Evolutionary conservation across 1,140 invertebrate species (phyloP), one percentile per base, ranked within the genome.

Genomic region (Coboldia fuscipes): DNA sequence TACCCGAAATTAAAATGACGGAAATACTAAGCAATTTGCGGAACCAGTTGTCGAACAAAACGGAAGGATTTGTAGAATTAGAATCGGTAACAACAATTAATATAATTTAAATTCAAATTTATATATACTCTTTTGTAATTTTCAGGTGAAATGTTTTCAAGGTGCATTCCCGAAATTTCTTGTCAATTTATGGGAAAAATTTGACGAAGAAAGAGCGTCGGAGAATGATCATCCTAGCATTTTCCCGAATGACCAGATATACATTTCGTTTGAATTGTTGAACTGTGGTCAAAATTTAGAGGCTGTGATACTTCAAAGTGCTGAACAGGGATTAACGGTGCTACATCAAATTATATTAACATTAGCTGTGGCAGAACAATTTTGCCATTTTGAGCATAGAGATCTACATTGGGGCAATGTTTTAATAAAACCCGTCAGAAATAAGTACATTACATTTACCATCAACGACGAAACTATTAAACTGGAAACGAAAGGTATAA

Each of bases 351-450:
- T 83, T 54, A 45, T 16, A 44, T 37, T 29, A 4, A 64, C 67
- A 13, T 58, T 96, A 35, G 85, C 85, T 2, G 72, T 88, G 18
- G 88, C 75, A 0, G 90, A 96, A 57, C 57, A 65, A 39, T 61
- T 65, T 3, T 59, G 76, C 22, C 63, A 86, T 52, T 96, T 96
- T 58, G 90, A 97, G 50, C 92, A 96, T 47, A 63, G 90, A 37
- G 90, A 96, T 54, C 60, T 94, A 29, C 89, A 97, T 55, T 76
- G 80, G 74, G 88, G 88, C 16, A 97, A 97, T 57, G 63, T 96
- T 36, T 60, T 97, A 4, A 64, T 92, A 15, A 56, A 65, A 30
- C 53, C 51, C 19, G 72, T 70, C 1, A 50, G 64, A 3, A 51
- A 67, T 24, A 50, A 58, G 44, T 45, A 61, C 41, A 39, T 63